Conservation (phyloP, 1,140 invertebrate species). For the Anadara kagoshimensis region DNA sequence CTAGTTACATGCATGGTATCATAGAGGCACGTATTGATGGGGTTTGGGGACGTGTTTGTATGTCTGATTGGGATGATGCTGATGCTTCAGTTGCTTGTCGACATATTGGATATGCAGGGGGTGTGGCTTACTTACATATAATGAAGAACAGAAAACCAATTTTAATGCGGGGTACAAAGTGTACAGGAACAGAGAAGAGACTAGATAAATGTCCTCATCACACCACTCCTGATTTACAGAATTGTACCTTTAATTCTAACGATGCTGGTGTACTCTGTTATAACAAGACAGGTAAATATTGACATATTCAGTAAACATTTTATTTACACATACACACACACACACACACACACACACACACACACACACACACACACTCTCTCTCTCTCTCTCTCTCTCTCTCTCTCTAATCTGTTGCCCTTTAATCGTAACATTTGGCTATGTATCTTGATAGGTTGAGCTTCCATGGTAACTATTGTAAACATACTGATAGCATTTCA, state of each 20-base stretch:
- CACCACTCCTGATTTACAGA: conserved; percentile 35
- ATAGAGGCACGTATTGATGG: conserved; percentile 57
- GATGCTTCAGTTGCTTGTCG: conserved; percentile 61
- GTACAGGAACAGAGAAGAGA: conserved; percentile 42
- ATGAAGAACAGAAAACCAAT: conserved; percentile 56
- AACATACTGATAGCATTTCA: too few species aligned
- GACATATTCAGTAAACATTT: too few species aligned
- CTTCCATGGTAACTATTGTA: too few species aligned
- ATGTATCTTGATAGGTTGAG: too few species aligned
- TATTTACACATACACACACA: too few species aligned
- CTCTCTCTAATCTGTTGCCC: too few species aligned
- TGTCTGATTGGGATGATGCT: conserved; percentile 51
- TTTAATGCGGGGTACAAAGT: conserved; percentile 46
- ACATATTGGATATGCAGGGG: conserved; percentile 53
- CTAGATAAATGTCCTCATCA: conserved; percentile 40
- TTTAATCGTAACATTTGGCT: too few species aligned
- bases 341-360: too few species aligned
- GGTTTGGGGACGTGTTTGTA: conserved; percentile 63
- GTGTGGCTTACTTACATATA: conserved; percentile 55
- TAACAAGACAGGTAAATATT: conserved; percentile 49
- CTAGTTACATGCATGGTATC: conserved; percentile 51
- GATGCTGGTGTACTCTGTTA: conserved; percentile 64
- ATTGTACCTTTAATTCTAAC: conserved; percentile 50
- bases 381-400: too few species aligned
- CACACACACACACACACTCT: too few species aligned